Evolutionary conservation across 2,888 invertebrate genomes (phyloP), one percentile per base, ranked within the genome.

Genomic region (Drosophila sordidula): DNA sequence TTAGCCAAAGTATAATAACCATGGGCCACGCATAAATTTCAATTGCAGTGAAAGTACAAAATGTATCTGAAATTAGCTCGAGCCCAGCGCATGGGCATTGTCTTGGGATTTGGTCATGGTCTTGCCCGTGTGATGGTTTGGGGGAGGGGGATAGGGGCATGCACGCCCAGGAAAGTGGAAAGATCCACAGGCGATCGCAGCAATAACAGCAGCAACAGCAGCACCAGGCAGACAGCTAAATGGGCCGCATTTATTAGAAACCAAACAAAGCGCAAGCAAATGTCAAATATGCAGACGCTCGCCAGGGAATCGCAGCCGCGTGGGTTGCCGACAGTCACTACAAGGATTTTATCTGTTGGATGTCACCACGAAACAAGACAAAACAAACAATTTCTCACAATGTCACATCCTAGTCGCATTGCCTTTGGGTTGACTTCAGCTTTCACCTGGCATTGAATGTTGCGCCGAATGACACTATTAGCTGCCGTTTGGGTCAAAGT

Each of bases 11-110:
- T 61, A 66, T 55, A 56, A 52, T 56, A 44, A 59, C 64, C 47
- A 57, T 67, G 57, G 73, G 70, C 78, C 59, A 87, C 76, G 87
- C 87, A 87, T 87, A 76, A 78, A 75, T 76, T 69, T 59, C 72
- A 73, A 86, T 75, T 78, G 86, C 76, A 85, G 85, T 86, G 85
- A 85, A 85, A 85, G 85, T 85, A 76, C 74, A 80, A 61, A 64
- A 64, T 59, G 63, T 64, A 68, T 52, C 50, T 65, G 69, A 68
- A 71, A 84, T 87, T 80, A 62, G 77, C 64, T 62, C 55, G 32
- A 51, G 58, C n/a, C 45, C 72, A 70, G 58, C 42, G 42, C 56
- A 25, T 47, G 52, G 51, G 42, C 65, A 74, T 72, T 75, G 75
- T 70, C 22, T 52, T 39, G 29, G 16, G 25, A 11, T 22, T 32